Evolutionary conservation across 1,140 invertebrate genomes (phyloP).

Genomic region (Lordiphosa stackelbergi): DNA sequence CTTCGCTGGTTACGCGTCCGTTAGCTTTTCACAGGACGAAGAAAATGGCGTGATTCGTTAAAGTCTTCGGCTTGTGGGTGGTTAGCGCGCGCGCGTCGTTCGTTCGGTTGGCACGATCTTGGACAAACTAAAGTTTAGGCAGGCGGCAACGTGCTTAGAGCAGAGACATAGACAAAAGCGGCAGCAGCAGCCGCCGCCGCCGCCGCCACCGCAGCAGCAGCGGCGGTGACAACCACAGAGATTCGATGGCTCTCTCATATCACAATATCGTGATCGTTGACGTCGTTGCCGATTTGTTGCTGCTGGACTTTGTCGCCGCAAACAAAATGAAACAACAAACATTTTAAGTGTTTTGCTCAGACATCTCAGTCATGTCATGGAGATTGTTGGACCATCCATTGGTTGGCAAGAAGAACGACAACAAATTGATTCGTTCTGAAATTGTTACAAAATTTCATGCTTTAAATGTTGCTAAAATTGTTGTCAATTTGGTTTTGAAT

Average conservation of each 20-base stretch:
- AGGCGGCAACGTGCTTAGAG: conserved; percentile 16
- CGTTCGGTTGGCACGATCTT: conserved; percentile 70
- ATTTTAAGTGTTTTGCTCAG: too few relatives aligned
- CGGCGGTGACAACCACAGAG: conserved; percentile 6
- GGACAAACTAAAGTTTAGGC: conserved; percentile 72
- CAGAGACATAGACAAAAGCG: conserved; percentile 22
- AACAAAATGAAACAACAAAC: too few relatives aligned
- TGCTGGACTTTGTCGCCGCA: too few relatives aligned
- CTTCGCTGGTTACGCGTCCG: conserved; percentile 2
- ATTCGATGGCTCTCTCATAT: conserved; percentile 15
- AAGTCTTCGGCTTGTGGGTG: conserved; percentile 15
- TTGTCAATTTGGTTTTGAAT: too few relatives aligned
- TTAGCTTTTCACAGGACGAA: neutral
- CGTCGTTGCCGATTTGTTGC: too few relatives aligned
- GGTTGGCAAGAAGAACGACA: too few relatives aligned
- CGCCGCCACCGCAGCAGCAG: conserved; percentile 3
- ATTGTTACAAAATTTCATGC: too few relatives aligned
- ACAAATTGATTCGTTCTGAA: too few relatives aligned
- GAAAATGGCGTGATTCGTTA: conserved; percentile 13
- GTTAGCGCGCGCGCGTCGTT: conserved; percentile 56
- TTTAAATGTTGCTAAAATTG: too few relatives aligned
- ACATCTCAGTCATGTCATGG: too few relatives aligned
- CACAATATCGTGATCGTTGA: conserved; percentile 8
- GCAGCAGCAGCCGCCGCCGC: conserved; percentile 7
- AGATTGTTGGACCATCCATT: too few relatives aligned